These are phyloP conservation scores for Drosophila birchii DNA, from an alignment of 2,888 invertebrate genomes.

Conservation along the genomic window DNA sequence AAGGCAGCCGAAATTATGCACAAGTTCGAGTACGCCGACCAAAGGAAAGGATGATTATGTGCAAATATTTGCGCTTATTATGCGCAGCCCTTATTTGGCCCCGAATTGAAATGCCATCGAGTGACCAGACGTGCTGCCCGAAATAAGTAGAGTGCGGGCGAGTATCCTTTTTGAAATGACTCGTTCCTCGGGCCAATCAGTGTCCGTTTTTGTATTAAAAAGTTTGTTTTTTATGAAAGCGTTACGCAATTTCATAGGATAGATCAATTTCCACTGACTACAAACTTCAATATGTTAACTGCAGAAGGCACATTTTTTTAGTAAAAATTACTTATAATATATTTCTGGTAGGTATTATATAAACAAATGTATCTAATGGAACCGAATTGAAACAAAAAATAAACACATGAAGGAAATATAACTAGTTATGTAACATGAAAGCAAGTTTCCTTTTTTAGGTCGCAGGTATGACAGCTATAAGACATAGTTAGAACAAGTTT, in stretches of 20 bases:
- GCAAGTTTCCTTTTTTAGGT: background rate
- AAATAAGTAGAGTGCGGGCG: background rate
- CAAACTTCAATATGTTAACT: background rate
- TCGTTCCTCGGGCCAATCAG: background rate
- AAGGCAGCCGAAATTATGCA: slow-evolving; percentile 37
- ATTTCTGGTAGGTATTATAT: background rate
- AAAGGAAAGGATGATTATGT: slow-evolving; percentile 68
- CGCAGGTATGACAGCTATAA: background rate
- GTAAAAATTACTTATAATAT: background rate
- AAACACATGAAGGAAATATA: background rate
- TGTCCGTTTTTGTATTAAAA: background rate
- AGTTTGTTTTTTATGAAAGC: background rate
- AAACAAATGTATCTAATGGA: background rate
- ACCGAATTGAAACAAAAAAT: background rate
- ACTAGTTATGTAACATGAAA: background rate
- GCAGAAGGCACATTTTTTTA: background rate
- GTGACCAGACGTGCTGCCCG: slow-evolving; percentile 19
- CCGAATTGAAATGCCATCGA: slow-evolving; percentile 39
- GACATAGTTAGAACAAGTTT: background rate
- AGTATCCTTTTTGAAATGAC: slow-evolving; percentile 2
- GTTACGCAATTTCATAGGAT: background rate
- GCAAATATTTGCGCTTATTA: slow-evolving; percentile 76
- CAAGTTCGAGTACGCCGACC: slow-evolving; percentile 35
- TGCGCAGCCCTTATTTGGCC: slow-evolving; percentile 47
- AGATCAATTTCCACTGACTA: background rate